Base-by-base conservation (phyloP, 1,140 invertebrate genomes). In the Delia radicum region DNA sequence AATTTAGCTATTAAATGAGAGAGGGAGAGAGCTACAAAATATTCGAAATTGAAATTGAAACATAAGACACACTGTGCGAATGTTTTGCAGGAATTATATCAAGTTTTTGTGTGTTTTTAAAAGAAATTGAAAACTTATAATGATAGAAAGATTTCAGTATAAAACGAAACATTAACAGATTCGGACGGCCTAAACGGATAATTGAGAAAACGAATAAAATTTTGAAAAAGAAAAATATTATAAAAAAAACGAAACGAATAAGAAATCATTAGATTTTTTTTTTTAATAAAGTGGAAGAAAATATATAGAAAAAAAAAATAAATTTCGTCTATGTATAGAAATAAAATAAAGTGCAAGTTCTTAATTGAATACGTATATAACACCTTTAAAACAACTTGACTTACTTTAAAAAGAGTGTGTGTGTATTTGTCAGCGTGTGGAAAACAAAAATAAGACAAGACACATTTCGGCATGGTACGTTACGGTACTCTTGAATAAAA, bases 121-220 rank as follows among this genome's bases (percentile, higher is more conserved):
- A 42, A 67, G 63, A 10, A 67, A 15, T 21, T 55, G 18, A 21
- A 55, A 55, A 55, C n/a, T 55, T 21, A 55, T 21, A 21, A 55
- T 8, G 10, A n/a, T 21, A 15, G n/a, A 55, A 8, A 21, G 24
- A 21, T 55, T 73, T 76, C 71, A 76, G 75, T 76, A 73, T 76
- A 42, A 76, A 76, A 76, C 75, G 75, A 76, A 37, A 76, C 55
- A 63, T 69, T 71, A 61, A 71, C 69, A 55, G 33, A 65, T 73
- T 31, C 69, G 71, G 67, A 76, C 75, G 75, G 75, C 62, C 37
- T 55, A 55, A 73, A 73, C 71, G 71, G 71, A 28, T 27, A 12
- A 7, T 48, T 48, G n/a, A 28, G n/a, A 73, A 73, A 55, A 63
- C 69, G 75, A 76, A 65, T 24, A 15, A 31, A 73, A 42, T 62